Percentiles rank a stretch among this genome's conserved stretches.
These are phyloP conservation scores for Bagarius yarrelli DNA, from an alignment of 2,113 vertebrate genomes.

Conservation along the genomic window DNA sequence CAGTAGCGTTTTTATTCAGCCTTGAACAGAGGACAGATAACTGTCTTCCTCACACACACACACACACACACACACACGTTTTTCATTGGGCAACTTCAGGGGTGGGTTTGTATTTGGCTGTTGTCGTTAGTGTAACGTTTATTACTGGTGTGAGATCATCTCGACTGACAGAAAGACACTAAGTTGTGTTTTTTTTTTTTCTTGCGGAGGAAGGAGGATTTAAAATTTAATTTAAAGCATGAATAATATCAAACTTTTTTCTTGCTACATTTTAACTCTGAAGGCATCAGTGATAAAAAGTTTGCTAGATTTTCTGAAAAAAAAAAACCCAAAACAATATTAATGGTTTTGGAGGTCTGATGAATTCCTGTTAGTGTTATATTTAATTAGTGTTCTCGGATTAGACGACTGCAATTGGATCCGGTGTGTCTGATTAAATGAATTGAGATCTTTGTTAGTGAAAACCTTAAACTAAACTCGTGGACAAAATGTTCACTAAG, in stretches of 20 bases:
- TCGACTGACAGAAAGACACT: not conserved
- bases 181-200: too few relatives aligned
- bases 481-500: too few relatives aligned
- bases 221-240: too few relatives aligned
- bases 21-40: conserved; percentile 24
- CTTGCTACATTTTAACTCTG: too few relatives aligned
- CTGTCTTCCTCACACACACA: not conserved
- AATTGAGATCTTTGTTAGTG: not conserved
- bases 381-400: not conserved
- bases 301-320: not conserved
- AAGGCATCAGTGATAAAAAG: too few relatives aligned
- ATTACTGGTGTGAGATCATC: not conserved
- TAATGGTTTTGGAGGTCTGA: not conserved
- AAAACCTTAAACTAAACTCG: too few relatives aligned
- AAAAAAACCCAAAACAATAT: not conserved
- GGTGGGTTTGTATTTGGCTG: conserved; percentile 29
- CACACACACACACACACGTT: conserved; percentile 6
- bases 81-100: conserved; percentile 29
- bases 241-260: too few relatives aligned
- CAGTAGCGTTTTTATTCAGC: conserved; percentile 19
- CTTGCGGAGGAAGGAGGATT: not conserved
- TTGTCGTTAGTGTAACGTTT: conserved; percentile 8
- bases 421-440: too few relatives aligned
- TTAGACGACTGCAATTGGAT: too few relatives aligned
- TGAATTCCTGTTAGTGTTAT: not conserved